Base-by-base conservation (phyloP, 2,797 vertebrate species). In the Halcyon badia region DNA sequence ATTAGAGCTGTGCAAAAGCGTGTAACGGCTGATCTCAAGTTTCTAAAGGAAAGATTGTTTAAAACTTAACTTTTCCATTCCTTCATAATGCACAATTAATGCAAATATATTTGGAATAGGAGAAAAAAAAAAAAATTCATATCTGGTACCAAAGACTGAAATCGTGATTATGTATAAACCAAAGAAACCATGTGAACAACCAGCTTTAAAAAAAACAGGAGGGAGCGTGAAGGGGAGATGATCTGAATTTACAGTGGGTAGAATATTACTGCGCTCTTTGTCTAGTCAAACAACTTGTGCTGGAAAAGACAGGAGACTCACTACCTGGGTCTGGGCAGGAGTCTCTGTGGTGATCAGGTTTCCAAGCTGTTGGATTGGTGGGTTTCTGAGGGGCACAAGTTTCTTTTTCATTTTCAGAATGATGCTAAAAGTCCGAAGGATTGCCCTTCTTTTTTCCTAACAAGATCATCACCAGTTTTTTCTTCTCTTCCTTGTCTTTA, bases 351-450 rank as follows among this genome's bases (percentile, higher is more conserved):
- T 93, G 95, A 97, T 97, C 90, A 87, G 52, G 60, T 97, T 97
- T 98, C 97, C 41, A 66, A 9, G 97, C 90, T 93, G 79, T 89
- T 90, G 83, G 51, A 90, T 94, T 94, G 80, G 54, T 48, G 56
- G 77, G 18, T 80, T 24, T 33, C 28, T 1, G 5, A 83, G 58
- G 56, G 77, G 58, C 78, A 61, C 58, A 71, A 83, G 71, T 81
- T 87, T 97, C 92, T 90, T 96, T 97, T 83, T 94, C 22, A 49
- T 97, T 97, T 97, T 95, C 68, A 91, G 93, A 70, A 68, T 92
- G 81, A 37, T 96, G 80, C 87, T 96, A 65, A 76, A 92, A 94
- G 92, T 97, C 89, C 82, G 61, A 94, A 18, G 56, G 65, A 92
- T 97, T 97, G 69, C 66, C 66, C 54, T 93, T 94, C 78, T 66